Percentiles rank a stretch among this genome's conserved stretches.
Evolutionary conservation across 2,888 invertebrate genomes (phyloP).

Genomic region (Oxytorus armatus): DNA sequence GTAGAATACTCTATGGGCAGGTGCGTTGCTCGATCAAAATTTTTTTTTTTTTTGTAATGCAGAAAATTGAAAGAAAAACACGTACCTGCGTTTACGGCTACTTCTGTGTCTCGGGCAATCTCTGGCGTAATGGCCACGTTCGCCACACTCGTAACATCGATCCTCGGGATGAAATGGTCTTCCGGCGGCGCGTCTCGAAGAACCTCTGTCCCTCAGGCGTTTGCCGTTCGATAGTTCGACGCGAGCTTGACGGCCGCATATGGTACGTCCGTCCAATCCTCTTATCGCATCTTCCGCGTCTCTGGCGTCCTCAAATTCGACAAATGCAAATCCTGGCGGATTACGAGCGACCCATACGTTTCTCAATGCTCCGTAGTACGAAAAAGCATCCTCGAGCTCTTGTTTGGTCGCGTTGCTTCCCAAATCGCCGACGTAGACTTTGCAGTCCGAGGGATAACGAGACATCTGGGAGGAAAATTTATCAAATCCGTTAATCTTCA

Average conservation of each 20-base stretch:
- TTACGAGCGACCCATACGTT: constrained; percentile 99
- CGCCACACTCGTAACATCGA: constrained; percentile 97
- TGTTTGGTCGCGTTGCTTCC: constrained; percentile 96
- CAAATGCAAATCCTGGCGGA: constrained; percentile 97
- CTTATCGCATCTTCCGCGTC: constrained; percentile 97
- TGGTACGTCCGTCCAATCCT: constrained; percentile 90
- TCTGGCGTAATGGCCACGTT: constrained; percentile 96
- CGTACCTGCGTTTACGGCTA: constrained; percentile 70
- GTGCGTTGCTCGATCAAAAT: no score
- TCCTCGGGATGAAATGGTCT: constrained; percentile 95
- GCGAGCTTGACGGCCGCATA: constrained; percentile 95
- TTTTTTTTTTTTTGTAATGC: background rate
- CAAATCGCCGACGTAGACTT: constrained; percentile 98
- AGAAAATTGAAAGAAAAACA: constrained; percentile 5
- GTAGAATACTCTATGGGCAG: no score
- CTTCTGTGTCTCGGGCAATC: constrained; percentile 91
- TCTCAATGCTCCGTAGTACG: constrained; percentile 95
- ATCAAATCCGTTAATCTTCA: no score
- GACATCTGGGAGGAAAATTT: constrained; percentile 89
- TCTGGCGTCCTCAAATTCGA: constrained; percentile 96
- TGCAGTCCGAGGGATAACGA: constrained; percentile 93
- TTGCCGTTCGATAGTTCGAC: constrained; percentile 97
- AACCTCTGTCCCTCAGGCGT: constrained; percentile 86
- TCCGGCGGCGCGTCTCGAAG: constrained; percentile 86
- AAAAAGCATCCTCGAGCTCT: constrained; percentile 96